phyloP scores from a whole-genome alignment of 30 jellyfish, hydroid and myxozoan genomes.

The Morbakka virulenta region DNA sequence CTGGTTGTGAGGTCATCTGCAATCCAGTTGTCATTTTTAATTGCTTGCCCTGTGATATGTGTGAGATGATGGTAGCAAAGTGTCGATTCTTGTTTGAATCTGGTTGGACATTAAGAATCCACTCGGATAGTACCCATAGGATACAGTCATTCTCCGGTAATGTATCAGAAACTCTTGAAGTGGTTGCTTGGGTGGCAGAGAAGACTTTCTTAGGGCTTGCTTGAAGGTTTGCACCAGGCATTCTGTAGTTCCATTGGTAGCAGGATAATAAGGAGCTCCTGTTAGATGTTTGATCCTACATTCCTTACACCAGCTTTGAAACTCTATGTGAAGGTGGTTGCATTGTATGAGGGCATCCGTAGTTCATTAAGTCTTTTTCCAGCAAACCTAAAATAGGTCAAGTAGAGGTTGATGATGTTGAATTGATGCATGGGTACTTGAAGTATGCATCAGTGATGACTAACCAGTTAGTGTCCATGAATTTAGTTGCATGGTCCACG shows the following conservation, averaged over 20 bases:
- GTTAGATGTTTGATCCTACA: constrained; percentile 15
- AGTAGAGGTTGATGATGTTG: not conserved
- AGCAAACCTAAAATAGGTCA: not conserved
- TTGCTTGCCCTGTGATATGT: too few species aligned
- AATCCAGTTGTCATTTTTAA: too few species aligned
- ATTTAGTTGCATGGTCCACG: constrained; percentile 7
- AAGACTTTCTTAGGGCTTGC: not conserved
- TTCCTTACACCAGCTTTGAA: not conserved
- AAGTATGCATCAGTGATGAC: constrained; percentile 27
- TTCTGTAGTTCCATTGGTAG: too few species aligned
- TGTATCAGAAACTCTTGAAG: constrained; percentile 12
- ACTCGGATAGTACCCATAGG: constrained; percentile 4
- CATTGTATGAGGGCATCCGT: constrained; percentile 24
- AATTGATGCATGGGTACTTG: constrained; percentile 13
- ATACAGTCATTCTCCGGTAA: constrained; percentile 9
- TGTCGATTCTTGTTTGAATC: not conserved
- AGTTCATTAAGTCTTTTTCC: not conserved
- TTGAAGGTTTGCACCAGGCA: constrained; percentile 8
- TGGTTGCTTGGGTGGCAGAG: not conserved
- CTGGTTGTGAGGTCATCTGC: too few species aligned
- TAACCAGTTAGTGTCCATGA: constrained; percentile 29
- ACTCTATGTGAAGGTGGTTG: constrained; percentile 4
- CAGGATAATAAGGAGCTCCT: constrained; percentile 34
- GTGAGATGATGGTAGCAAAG: not conserved
- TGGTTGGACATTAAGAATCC: not conserved